phyloP scores from a whole-genome alignment of 2,888 invertebrate species.

The Atherix ibis region DNA sequence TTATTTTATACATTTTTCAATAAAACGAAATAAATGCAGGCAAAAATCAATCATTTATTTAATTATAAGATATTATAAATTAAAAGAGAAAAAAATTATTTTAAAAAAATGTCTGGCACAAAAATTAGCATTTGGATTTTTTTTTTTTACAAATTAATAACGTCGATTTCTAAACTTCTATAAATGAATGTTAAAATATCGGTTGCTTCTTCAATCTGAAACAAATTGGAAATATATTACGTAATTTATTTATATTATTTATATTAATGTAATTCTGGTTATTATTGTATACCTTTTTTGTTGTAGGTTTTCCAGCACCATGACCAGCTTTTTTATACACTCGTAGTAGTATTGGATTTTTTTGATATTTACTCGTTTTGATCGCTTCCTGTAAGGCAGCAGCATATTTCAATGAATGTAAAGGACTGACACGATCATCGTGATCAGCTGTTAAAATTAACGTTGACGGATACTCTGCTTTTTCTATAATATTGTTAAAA shows the following conservation, averaged over 20 bases:
- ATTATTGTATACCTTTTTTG: constrained; percentile 83
- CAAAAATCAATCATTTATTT: too few species aligned
- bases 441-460: constrained; percentile 93
- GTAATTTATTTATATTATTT: too few species aligned
- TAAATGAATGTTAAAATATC: constrained; percentile 53
- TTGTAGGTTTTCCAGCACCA: constrained; percentile 90
- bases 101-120: too few species aligned
- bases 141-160: too few species aligned
- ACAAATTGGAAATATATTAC: too few species aligned
- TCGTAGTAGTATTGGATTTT: constrained; percentile 71
- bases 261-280: too few species aligned
- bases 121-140: too few species aligned
- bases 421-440: constrained; percentile 94
- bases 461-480: constrained; percentile 73
- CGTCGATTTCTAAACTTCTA: constrained; percentile 26
- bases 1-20: too few species aligned
- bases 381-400: constrained; percentile 74
- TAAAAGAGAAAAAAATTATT: too few species aligned
- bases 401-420: constrained; percentile 90
- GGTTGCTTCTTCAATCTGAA: constrained; percentile 82
- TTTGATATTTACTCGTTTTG: constrained; percentile 45
- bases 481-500: constrained; percentile 17
- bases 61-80: too few species aligned
- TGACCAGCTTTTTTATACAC: constrained; percentile 95
- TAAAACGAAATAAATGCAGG: too few species aligned